Conservation (phyloP, 2,888 invertebrate species). For the Metopia argyrocephala region DNA sequence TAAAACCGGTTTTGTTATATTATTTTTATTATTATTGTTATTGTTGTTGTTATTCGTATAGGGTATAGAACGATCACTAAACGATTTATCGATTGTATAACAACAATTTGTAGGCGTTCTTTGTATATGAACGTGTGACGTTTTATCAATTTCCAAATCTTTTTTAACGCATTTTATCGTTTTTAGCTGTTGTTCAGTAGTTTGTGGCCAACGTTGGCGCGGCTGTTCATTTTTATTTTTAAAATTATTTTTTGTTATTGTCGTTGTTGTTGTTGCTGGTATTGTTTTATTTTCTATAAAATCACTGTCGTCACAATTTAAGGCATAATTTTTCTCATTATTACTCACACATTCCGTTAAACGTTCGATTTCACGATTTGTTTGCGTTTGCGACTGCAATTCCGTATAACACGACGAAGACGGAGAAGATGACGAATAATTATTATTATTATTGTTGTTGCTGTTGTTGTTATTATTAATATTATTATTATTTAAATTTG, state of each 20-base stretch:
- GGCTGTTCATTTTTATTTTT: slow-evolving; percentile 46
- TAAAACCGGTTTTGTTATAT: slow-evolving; percentile 55
- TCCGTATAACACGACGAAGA: slow-evolving; percentile 52
- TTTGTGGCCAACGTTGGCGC: slow-evolving; percentile 17
- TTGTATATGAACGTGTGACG: slow-evolving; percentile 34
- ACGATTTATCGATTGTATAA: slow-evolving; percentile 73
- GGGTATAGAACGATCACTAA: slow-evolving; percentile 50
- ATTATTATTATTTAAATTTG: slow-evolving; percentile 50
- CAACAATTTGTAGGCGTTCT: slow-evolving; percentile 74
- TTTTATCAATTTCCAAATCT: slow-evolving; percentile 33
- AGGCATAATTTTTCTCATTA: slow-evolving; percentile 23
- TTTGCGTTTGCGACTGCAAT: slow-evolving; percentile 37
- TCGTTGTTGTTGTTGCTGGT: slow-evolving; percentile 32
- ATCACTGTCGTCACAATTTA: slow-evolving; percentile 48
- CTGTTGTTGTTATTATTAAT: slow-evolving; percentile 58
- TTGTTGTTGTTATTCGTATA: slow-evolving; percentile 12
- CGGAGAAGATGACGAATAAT: slow-evolving; percentile 9
- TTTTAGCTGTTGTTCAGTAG: neutral
- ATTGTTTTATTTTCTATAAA: slow-evolving; percentile 35
- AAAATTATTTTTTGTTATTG: slow-evolving; percentile 48
- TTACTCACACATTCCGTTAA: slow-evolving; percentile 49
- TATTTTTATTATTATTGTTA: slow-evolving; percentile 16
- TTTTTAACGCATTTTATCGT: slow-evolving; percentile 6
- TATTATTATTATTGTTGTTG: slow-evolving; percentile 12
- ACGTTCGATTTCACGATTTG: slow-evolving; percentile 35